Percentiles rank a stretch among this genome's conserved stretches.
phyloP scores from a whole-genome alignment of 1,140 invertebrate genomes.

The Bombus soroeensis region DNA sequence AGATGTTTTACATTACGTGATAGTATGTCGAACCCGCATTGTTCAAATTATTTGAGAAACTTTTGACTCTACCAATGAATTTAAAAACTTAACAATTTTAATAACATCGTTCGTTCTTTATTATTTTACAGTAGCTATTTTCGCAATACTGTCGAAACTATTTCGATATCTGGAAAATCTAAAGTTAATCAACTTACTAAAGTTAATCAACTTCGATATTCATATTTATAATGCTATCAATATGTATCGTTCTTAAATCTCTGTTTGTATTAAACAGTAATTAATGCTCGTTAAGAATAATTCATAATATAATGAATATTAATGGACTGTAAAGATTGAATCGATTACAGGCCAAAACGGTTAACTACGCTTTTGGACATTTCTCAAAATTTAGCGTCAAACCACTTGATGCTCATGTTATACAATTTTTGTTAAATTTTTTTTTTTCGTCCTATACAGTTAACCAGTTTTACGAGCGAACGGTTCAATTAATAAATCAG shows the following conservation, averaged over 20 bases:
- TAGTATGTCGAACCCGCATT: background rate
- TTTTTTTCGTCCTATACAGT: fast-evolving
- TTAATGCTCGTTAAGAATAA: background rate
- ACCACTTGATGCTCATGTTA: no score
- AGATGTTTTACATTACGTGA: background rate
- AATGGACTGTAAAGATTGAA: background rate
- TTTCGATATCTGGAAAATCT: background rate
- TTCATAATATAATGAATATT: background rate
- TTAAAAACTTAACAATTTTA: background rate
- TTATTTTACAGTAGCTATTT: no score
- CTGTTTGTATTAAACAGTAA: background rate
- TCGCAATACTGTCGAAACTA: background rate
- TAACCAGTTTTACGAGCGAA: no score
- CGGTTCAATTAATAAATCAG: background rate
- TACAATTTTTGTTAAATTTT: no score
- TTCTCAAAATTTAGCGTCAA: no score
- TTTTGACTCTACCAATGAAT: background rate
- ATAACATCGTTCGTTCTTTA: background rate
- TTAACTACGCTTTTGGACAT: no score
- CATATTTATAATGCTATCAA: background rate
- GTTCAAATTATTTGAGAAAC: background rate
- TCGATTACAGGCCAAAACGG: no score
- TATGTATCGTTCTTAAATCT: no score
- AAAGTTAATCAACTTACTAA: background rate
- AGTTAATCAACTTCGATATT: no score